phyloP scores from a whole-genome alignment of 2,888 invertebrate genomes.

The Eristalinus sepulchralis region DNA sequence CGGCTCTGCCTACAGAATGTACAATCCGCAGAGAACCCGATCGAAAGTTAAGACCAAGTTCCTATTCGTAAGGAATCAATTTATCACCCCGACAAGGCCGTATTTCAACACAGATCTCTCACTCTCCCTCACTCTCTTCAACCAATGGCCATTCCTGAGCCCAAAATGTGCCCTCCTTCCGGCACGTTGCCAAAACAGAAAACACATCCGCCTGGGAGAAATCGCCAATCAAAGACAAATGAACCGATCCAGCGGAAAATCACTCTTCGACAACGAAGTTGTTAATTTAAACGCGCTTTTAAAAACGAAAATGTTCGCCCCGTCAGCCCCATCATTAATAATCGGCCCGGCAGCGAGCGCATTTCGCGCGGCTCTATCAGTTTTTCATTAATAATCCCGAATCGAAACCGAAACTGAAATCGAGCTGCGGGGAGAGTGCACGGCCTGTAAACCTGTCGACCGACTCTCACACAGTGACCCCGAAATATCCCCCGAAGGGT shows the following conservation, averaged over 20 bases:
- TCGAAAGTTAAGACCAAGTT: not conserved
- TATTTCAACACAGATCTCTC: not conserved
- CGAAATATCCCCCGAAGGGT: slow-evolving; percentile 48
- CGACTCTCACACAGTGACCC: slow-evolving; percentile 48
- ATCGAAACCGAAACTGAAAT: slow-evolving; percentile 15
- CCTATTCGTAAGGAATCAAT: not conserved
- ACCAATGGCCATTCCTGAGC: not conserved
- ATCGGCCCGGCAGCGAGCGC: slow-evolving; percentile 11
- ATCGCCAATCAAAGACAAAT: slow-evolving; percentile 63
- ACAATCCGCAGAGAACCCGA: not conserved
- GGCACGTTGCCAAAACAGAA: slow-evolving; percentile 10
- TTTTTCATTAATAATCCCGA: slow-evolving; percentile 57
- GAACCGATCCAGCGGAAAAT: slow-evolving; percentile 45
- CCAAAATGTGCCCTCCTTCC: slow-evolving; percentile 21
- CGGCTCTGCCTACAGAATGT: not conserved
- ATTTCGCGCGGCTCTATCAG: slow-evolving; percentile 53
- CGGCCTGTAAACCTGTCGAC: slow-evolving; percentile 41
- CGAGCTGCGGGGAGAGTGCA: slow-evolving; percentile 4
- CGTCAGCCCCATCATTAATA: slow-evolving; percentile 54
- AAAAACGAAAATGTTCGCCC: slow-evolving; percentile 55
- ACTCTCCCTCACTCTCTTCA: not conserved
- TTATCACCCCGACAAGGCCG: not conserved
- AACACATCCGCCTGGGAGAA: slow-evolving; percentile 38
- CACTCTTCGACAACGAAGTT: slow-evolving; percentile 55
- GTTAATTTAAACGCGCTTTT: slow-evolving; percentile 67